phyloP scores from a whole-genome alignment of 2,888 invertebrate species.

The Spisula subtruncata region DNA sequence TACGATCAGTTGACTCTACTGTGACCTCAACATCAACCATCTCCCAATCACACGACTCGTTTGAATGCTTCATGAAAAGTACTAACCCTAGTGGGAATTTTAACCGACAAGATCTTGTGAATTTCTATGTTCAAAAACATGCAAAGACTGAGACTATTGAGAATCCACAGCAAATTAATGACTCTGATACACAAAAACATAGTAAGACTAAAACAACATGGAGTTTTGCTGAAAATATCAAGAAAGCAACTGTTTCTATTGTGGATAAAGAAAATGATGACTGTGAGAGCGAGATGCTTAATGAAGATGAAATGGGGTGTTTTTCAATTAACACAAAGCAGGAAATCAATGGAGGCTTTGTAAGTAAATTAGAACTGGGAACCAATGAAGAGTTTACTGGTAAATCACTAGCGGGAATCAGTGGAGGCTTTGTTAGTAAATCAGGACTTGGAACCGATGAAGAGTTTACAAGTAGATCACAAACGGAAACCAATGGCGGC shows the following conservation, averaged over 20 bases:
- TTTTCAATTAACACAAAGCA: too few species aligned
- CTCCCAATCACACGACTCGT: not conserved
- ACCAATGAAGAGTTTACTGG: not conserved
- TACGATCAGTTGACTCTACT: not conserved
- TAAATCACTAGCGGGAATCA: not conserved
- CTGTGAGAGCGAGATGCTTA: not conserved
- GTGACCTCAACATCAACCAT: not conserved
- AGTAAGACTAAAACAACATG: not conserved
- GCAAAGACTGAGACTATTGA: not conserved
- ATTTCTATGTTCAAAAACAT: slow-evolving; percentile 46
- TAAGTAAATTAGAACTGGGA: not conserved
- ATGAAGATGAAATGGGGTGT: not conserved
- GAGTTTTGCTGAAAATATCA: not conserved
- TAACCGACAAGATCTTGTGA: slow-evolving; percentile 23
- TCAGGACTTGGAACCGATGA: not conserved
- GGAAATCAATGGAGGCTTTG: not conserved
- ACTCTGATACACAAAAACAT: not conserved
- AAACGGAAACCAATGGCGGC: not conserved
- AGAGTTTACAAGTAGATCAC: not conserved
- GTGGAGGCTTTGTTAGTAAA: not conserved
- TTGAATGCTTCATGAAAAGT: not conserved
- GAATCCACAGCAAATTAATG: not conserved
- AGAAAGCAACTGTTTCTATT: not conserved
- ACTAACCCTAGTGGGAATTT: not conserved
- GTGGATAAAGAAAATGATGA: not conserved